A percentile compares a stretch with the other conserved stretches of the same genome.
These are phyloP conservation scores for Diarsia dahlii DNA, from an alignment of 2,888 invertebrate species.

Conservation along the genomic window DNA sequence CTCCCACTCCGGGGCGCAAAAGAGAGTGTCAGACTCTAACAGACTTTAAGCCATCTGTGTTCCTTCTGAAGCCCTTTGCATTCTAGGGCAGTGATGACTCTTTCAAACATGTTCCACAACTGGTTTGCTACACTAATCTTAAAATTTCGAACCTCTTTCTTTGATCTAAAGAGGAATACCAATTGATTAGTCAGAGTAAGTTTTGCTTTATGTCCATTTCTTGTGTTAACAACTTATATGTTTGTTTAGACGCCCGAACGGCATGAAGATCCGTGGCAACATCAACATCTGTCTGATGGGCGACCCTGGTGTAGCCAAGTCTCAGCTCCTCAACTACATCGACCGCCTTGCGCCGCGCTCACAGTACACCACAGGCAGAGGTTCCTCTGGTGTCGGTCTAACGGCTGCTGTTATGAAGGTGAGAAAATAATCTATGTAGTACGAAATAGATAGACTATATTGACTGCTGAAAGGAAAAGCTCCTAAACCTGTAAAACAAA, in stretches of 20 bases:
- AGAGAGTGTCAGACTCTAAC: no score
- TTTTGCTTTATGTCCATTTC: background rate
- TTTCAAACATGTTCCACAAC: no score
- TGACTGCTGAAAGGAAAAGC: no score
- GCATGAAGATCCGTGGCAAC: conserved; percentile 99
- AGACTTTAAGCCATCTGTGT: no score
- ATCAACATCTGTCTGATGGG: conserved; percentile 99
- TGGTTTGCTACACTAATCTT: background rate
- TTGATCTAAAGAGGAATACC: background rate
- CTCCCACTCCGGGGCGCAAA: no score
- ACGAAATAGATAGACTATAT: background rate
- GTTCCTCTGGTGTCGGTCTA: conserved; percentile 99
- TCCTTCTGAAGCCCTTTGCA: no score
- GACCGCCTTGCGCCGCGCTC: conserved; percentile 97
- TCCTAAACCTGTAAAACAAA: no score
- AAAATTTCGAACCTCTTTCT: background rate
- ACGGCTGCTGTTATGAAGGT: conserved; percentile 99
- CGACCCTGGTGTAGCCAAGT: conserved; percentile 99
- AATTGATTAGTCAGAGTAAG: background rate
- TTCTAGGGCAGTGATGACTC: no score
- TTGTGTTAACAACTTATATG: background rate
- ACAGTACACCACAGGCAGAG: conserved; percentile 99
- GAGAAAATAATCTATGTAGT: background rate
- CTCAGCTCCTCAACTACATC: conserved; percentile 98
- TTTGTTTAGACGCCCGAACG: conserved; percentile 93